Evolutionary conservation across 2,797 vertebrate species (phyloP), one percentile per base, ranked within the genome.

Genomic region (Propithecus deckenii): DNA sequence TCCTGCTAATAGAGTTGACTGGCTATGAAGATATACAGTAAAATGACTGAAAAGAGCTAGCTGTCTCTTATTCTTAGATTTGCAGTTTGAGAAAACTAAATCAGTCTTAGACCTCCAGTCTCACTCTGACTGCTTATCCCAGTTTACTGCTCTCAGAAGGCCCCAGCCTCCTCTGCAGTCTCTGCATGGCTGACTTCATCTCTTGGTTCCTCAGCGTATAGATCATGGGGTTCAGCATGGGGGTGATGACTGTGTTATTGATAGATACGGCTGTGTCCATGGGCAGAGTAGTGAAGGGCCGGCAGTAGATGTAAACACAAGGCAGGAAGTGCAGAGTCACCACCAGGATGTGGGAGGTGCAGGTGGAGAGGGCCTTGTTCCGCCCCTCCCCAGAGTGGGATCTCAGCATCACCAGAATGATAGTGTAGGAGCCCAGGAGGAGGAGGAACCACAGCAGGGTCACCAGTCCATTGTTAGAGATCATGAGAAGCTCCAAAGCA

Each of bases 151-250:
- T 74, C 75, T 91, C 30, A 23, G 89, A 83, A 61, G 93, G 67
- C 22, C 67, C 67, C 41, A 98, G 91, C 59, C 87, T 92, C 28
- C 86, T 95, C 65, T 83, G 72, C 38, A 98, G 86, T 89, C 97
- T 96, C 76, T 43, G 97, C 95, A 98, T 97, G 76, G 97, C 96
- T 9, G 96, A 87, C 94, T 97, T 97, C 91, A 98, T 96, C 67
- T 98, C 97, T 32, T 98, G 83, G 61, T 98, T 98, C 81, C 97
- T 98, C 80, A 98, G 95, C 4, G 97, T 97, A 9, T 98, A 98
- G 91, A 98, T 98, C n/a, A 97, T 30, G 14, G 98, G 98, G 76
- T 98, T 98, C 50, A 98, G 87, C 97, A 98, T 98, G 23, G 98
- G 98, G 6, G 98, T 98, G 59, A 98, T 92, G 86, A 98, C 96